phyloP scores from a whole-genome alignment of 2,797 vertebrate species.

The Centroberyx gerrardi region DNA sequence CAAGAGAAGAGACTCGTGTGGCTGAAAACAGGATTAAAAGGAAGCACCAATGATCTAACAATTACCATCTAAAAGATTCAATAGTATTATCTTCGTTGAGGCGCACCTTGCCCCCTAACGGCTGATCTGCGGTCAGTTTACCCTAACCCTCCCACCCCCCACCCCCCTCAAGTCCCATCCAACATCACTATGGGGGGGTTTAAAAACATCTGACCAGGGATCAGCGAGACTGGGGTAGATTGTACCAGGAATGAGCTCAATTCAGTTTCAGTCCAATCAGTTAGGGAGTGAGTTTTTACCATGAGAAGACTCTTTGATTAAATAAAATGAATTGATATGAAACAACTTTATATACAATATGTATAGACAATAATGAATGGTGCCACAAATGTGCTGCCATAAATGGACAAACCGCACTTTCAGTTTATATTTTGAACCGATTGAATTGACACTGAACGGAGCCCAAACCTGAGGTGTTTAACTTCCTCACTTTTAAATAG shows the following conservation, averaged over 20 bases:
- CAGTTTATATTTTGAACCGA: constrained; percentile 24
- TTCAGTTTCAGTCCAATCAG: constrained; percentile 69
- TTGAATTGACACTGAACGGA: constrained; percentile 71
- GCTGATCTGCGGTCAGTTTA: constrained; percentile 55
- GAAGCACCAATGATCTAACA: constrained; percentile 87
- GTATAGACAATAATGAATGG: constrained; percentile 52
- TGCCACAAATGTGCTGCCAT: constrained; percentile 55
- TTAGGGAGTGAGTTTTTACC: constrained; percentile 30
- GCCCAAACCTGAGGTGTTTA: constrained; percentile 38
- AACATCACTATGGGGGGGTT: constrained; percentile 17
- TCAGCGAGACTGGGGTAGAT: constrained; percentile 46
- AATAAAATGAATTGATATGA: constrained; percentile 51
- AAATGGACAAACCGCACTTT: constrained; percentile 45
- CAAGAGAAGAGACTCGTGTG: constrained; percentile 46
- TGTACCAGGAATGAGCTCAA: constrained; percentile 51
- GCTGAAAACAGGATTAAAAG: constrained; percentile 75
- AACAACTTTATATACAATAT: constrained; percentile 62
- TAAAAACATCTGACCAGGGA: constrained; percentile 54
- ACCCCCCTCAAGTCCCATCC: constrained; percentile 4
- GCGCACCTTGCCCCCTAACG: constrained; percentile 31
- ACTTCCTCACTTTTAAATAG: constrained; percentile 41
- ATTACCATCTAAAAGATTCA: constrained; percentile 72
- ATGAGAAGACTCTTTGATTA: not conserved
- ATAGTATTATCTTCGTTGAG: constrained; percentile 45
- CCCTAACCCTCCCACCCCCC: not conserved